Evolutionary conservation across 1,140 invertebrate genomes (phyloP).

Genomic region (Aplysia californica): DNA sequence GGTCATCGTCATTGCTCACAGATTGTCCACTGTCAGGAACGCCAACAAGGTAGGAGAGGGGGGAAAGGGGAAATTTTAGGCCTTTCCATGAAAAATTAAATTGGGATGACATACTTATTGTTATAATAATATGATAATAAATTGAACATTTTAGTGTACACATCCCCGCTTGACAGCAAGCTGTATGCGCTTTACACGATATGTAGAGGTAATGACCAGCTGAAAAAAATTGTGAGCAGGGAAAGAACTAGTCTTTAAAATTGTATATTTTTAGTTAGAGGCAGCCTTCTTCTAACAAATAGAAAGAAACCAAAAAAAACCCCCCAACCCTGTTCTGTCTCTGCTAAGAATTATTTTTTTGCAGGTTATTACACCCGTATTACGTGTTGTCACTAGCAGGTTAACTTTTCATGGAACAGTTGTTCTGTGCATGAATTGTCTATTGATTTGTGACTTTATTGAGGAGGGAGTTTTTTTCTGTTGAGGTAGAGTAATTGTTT

Average conservation of each 20-base stretch:
- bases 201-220: background rate
- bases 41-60: slow-evolving; percentile 52
- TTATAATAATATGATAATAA: background rate
- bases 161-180: background rate
- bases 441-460: too few species aligned
- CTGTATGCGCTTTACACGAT: too few species aligned
- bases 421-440: too few species aligned
- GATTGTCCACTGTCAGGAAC: slow-evolving; percentile 64
- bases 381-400: too few species aligned
- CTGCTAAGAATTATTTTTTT: background rate
- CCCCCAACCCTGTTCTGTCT: background rate
- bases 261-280: too few species aligned
- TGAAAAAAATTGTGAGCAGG: background rate
- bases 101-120: background rate
- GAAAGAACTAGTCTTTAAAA: background rate
- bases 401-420: too few species aligned
- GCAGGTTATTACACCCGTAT: too few species aligned
- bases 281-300: too few species aligned
- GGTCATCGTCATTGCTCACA: slow-evolving; percentile 64
- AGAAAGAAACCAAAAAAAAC: too few species aligned
- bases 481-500: too few species aligned
- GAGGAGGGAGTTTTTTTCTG: too few species aligned
- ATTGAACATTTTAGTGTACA: background rate
- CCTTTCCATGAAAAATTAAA: background rate
- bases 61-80: background rate